Base-by-base conservation (phyloP, 2,797 vertebrate genomes). In the Eulemur coronatus region DNA sequence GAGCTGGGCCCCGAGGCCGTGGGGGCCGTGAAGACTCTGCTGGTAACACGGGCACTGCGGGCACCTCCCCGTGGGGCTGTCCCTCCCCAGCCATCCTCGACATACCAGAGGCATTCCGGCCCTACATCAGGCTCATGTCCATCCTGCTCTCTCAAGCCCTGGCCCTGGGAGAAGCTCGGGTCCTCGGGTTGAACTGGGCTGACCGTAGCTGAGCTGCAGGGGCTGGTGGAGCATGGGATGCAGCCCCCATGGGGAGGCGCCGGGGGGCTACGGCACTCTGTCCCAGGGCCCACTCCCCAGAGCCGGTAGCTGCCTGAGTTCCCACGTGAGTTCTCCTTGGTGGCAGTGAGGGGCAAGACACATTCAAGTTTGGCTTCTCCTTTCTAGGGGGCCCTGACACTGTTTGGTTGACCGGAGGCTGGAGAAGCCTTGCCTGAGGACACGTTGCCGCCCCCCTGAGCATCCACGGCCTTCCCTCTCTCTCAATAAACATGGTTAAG, bases 1-100 rank as follows among this genome's bases (percentile, higher is more conserved):
- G 93, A 97, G 67, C 89, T 97, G 87, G 96, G 96, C 46, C 92
- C 97, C 0, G 93, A 97, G 13, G 22, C 95, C 3, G 2, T 85
- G 7, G 79, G 41, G 11, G 96, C 94, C 1, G 1, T 97, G 86
- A 96, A 95, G 84, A 22, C 48, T 0, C 65, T 97, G 26, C 87
- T 95, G 97, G 97, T 97, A 96, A 96, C 3, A 2, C 1, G 15
- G 50, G 50, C 48, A 57, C 46, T 35, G 35, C 38, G 61, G 46
- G 20, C 11, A 7, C 30, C 61, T 75, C 38, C 4, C 55, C 0
- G 2, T 4, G n/a, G 7, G 8, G 7, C 9, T 8, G 1, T 13
- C 10, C 33, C 22, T 80, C 9, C 35, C 41, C 2, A 5, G 43
- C 15, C 10, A 18, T 43, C 73, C 12, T 59, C 50, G 10, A 43